A percentile compares a stretch with the other conserved stretches of the same genome.
phyloP scores from a whole-genome alignment of 2,888 invertebrate genomes.

The Agapetus fuscipes region DNA sequence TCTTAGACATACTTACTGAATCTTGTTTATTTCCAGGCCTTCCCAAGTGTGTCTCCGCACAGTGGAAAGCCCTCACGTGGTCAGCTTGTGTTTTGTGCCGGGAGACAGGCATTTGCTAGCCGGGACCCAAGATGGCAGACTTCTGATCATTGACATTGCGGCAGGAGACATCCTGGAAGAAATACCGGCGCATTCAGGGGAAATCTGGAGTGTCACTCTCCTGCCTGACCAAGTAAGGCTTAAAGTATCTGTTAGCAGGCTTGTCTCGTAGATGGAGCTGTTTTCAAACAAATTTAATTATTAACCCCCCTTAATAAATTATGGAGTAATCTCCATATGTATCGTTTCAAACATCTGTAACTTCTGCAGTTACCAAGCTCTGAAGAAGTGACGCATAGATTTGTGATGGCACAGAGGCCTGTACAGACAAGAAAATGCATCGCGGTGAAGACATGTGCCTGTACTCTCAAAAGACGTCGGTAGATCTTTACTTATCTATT shows the following conservation, averaged over 20 bases:
- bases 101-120: slow-evolving; percentile 81
- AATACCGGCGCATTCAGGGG: slow-evolving; percentile 72
- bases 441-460: no score
- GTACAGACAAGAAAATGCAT: no score
- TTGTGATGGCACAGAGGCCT: no score
- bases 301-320: slow-evolving; percentile 1
- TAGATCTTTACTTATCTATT: no score
- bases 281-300: slow-evolving; percentile 10
- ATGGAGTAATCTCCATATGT: no score
- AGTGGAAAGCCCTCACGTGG: slow-evolving; percentile 54
- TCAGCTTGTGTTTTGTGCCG: slow-evolving; percentile 72
- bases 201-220: slow-evolving; percentile 69
- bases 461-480: no score
- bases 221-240: slow-evolving; percentile 71
- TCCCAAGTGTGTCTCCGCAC: slow-evolving; percentile 63
- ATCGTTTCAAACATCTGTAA: no score
- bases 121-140: slow-evolving; percentile 74
- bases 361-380: no score
- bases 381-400: no score
- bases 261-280: neutral
- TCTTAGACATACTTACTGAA: no score
- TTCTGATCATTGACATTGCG: slow-evolving; percentile 78
- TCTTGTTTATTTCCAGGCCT: slow-evolving; percentile 27
- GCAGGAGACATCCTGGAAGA: slow-evolving; percentile 73
- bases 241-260: slow-evolving; percentile 2